Evolutionary conservation across 1,140 invertebrate species (phyloP).

Genomic region (Harpegnathos saltator): DNA sequence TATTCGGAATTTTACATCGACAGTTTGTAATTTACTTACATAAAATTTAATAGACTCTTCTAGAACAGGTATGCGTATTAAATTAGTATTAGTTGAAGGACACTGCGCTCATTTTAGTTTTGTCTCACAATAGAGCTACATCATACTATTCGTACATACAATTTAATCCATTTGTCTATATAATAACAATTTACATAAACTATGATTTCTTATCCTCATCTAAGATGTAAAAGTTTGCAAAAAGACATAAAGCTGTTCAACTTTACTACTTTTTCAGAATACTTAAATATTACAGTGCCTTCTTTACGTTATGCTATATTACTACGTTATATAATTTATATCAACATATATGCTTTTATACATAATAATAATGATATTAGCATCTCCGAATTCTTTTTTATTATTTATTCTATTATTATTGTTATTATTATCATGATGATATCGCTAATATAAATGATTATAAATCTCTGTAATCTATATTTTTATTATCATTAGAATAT

Average conservation of each 20-base stretch:
- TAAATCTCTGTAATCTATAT: conserved; percentile 67
- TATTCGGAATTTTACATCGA: conserved; percentile 77
- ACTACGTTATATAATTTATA: conserved; percentile 54
- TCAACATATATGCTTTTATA: conserved; percentile 57
- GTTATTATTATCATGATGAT: conserved; percentile 57
- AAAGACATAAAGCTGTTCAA: conserved; percentile 24
- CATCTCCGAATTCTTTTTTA: conserved; percentile 40
- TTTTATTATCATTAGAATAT: conserved; percentile 69
- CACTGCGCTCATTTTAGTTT: conserved; percentile 20
- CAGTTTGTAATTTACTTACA: conserved; percentile 73
- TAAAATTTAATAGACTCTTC: conserved; percentile 50
- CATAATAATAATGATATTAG: conserved; percentile 66
- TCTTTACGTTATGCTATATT: conserved; percentile 22
- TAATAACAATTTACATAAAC: conserved; percentile 56
- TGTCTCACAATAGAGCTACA: conserved; percentile 2
- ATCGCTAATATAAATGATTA: conserved; percentile 68
- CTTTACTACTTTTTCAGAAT: neutral
- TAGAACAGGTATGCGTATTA: conserved; percentile 45
- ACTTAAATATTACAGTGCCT: conserved; percentile 18
- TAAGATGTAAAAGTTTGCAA: conserved; percentile 13
- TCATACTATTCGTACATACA: conserved; percentile 5
- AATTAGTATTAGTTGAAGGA: conserved; percentile 36
- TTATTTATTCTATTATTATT: conserved; percentile 15
- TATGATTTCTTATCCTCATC: conserved; percentile 17
- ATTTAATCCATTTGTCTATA: conserved; percentile 58